Conservation (phyloP, 1,140 invertebrate genomes). For the Lepidurus couesii region DNA sequence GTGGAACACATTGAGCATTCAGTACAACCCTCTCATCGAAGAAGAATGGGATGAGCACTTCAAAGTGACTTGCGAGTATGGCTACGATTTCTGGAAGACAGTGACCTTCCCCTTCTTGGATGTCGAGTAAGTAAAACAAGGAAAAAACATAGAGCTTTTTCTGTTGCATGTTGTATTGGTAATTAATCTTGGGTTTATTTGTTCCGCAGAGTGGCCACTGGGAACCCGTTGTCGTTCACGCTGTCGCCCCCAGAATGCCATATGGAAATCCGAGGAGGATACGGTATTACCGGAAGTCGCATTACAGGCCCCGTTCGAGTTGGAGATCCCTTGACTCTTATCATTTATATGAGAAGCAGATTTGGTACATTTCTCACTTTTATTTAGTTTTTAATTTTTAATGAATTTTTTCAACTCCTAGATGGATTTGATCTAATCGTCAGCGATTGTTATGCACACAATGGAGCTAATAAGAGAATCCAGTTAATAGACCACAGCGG, state of each 20-base stretch:
- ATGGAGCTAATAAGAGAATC: conserved; percentile 83
- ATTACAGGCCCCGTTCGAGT: conserved; percentile 83
- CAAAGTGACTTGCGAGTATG: conserved; percentile 93
- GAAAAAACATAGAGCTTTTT: neutral
- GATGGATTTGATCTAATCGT: conserved; percentile 94
- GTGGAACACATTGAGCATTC: conserved; percentile 93
- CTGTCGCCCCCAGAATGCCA: conserved; percentile 87
- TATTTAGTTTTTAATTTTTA: neutral
- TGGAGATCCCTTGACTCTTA: conserved; percentile 82
- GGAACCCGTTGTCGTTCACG: conserved; percentile 89
- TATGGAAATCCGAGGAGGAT: conserved; percentile 89
- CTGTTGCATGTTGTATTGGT: neutral
- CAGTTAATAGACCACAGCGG: conserved; percentile 88
- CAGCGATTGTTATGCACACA: conserved; percentile 90
- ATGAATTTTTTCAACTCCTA: conserved; percentile 44
- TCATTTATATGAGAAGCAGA: conserved; percentile 90
- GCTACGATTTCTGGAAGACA: conserved; percentile 94
- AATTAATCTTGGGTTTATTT: conserved; percentile 24
- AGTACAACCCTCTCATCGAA: conserved; percentile 88
- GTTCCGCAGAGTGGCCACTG: conserved; percentile 70
- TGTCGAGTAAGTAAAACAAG: conserved; percentile 71
- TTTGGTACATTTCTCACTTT: conserved; percentile 59
- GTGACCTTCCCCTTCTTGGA: conserved; percentile 90
- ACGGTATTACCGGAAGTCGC: conserved; percentile 71
- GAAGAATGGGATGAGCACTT: conserved; percentile 93